Percentiles rank a stretch among this genome's conserved stretches.
These are phyloP conservation scores for Anolis sagrei DNA, from an alignment of 2,113 vertebrate genomes.

Conservation along the genomic window DNA sequence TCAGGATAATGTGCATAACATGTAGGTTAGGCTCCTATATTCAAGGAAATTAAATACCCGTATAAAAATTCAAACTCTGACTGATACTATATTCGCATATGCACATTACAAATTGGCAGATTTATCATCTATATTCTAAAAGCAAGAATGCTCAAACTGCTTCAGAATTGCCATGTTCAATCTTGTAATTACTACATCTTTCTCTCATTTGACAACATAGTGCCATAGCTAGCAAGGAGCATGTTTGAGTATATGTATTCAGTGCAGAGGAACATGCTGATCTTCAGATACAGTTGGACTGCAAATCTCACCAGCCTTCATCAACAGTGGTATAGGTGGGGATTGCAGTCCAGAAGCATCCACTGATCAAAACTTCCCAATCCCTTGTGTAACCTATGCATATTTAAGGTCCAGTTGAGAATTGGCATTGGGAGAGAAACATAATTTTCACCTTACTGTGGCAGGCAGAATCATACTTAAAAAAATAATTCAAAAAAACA, in stretches of 20 bases:
- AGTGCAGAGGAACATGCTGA: too few relatives aligned
- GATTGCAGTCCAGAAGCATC: too few relatives aligned
- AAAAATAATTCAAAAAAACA: not conserved
- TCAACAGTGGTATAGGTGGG: too few relatives aligned
- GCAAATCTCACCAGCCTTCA: too few relatives aligned
- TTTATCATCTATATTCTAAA: not conserved
- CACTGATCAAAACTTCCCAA: too few relatives aligned
- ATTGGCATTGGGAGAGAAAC: not conserved
- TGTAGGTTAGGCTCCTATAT: too few relatives aligned
- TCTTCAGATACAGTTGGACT: too few relatives aligned
- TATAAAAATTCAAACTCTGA: not conserved
- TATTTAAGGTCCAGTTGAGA: too few relatives aligned
- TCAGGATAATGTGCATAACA: too few relatives aligned
- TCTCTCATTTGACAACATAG: not conserved
- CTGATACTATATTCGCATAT: not conserved
- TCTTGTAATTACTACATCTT: not conserved
- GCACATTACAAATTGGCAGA: not conserved
- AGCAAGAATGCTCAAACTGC: not conserved
- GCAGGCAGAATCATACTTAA: not conserved
- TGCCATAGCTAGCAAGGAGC: constrained; percentile 3
- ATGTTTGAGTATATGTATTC: too few relatives aligned
- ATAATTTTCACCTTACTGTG: constrained; percentile 9
- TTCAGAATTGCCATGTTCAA: not conserved
- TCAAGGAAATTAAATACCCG: too few relatives aligned
- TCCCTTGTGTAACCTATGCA: too few relatives aligned